Conservation (phyloP, 2,797 vertebrate species). For the Emydoidea blandingii region DNA sequence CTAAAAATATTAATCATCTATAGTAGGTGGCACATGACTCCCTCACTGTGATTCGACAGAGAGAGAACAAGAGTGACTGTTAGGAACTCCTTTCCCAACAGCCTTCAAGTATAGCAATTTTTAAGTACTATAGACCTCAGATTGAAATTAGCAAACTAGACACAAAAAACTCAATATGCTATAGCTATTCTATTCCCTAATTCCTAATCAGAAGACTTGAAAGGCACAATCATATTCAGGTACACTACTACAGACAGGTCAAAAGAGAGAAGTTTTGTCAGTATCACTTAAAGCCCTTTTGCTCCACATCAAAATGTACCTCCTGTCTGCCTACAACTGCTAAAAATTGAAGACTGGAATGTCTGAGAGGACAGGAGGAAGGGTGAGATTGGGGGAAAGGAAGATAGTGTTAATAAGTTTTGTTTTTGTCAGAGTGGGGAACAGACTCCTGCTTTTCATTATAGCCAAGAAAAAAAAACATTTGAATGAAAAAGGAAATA, state of each 20-base stretch:
- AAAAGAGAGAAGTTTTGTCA: neutral
- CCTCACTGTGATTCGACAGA: neutral
- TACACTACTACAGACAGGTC: conserved; percentile 34
- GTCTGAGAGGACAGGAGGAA: neutral
- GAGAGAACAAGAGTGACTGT: neutral
- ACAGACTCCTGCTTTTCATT: neutral
- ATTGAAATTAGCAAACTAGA: neutral
- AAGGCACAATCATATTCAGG: neutral
- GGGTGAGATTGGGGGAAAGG: neutral
- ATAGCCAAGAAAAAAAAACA: accelerated
- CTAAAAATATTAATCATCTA: neutral
- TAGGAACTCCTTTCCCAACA: neutral
- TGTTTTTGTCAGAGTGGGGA: neutral
- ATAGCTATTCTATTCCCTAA: neutral
- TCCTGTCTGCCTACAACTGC: neutral
- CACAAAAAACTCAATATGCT: neutral
- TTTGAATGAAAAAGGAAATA: neutral
- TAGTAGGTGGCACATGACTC: neutral
- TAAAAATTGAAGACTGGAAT: neutral
- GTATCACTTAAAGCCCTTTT: neutral
- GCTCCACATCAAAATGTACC: neutral
- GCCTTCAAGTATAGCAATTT: neutral
- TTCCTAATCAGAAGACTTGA: neutral
- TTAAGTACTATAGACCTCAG: neutral
- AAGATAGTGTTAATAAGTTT: neutral